Conservation (phyloP, 2,113 vertebrate species). For the Theristicus caerulescens region DNA sequence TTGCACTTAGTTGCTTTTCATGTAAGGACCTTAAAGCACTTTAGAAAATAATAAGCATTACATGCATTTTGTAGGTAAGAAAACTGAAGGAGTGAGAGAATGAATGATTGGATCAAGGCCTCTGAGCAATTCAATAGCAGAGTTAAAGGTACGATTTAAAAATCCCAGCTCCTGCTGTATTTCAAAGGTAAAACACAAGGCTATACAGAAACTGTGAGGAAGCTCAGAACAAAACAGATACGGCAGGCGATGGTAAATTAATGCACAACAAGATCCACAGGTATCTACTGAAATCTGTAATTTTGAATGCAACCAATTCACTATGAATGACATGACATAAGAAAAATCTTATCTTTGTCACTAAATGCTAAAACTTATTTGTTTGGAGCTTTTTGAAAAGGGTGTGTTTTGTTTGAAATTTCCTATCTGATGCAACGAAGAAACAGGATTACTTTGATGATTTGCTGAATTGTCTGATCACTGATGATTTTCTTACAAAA, state of each 20-base stretch:
- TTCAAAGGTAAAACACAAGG: neutral
- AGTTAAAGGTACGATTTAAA: neutral
- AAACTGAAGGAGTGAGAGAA: neutral
- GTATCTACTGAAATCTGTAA: neutral
- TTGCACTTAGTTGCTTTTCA: neutral
- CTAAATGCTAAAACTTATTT: neutral
- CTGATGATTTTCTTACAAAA: neutral
- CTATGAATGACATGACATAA: neutral
- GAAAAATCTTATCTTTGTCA: neutral
- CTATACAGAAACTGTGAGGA: neutral
- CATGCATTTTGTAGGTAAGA: neutral
- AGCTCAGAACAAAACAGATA: neutral
- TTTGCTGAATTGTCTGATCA: neutral
- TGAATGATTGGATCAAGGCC: neutral
- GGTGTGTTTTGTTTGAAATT: neutral
- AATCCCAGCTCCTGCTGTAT: neutral
- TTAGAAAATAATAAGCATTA: neutral
- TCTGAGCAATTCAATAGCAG: neutral
- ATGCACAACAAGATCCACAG: neutral
- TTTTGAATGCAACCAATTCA: neutral
- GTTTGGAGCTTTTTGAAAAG: neutral
- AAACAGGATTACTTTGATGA: neutral
- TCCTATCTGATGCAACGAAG: neutral
- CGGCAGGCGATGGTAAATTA: neutral
- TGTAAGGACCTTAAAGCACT: neutral